Evolutionary conservation across 2,113 vertebrate species (phyloP), one percentile per base, ranked within the genome.

Genomic region (Vulpes lagopus): DNA sequence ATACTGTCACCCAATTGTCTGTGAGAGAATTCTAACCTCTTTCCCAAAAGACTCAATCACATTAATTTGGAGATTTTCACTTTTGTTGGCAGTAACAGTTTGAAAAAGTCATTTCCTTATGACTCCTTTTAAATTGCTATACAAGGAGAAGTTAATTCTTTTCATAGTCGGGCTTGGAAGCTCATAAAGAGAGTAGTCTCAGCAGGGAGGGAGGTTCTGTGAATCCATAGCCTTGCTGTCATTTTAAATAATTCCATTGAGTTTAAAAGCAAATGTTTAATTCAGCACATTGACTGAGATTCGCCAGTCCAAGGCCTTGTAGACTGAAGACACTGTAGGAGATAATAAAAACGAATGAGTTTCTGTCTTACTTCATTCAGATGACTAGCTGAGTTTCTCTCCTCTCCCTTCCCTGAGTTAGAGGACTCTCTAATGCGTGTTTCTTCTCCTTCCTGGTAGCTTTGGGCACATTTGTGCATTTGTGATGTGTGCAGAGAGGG

Each of bases 261-360:
- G 49, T 86, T 94, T 85, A 85, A 85, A 16, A 92, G 60, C 16
- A 92, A 83, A 5, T n/a, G 25, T 62, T 84, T 78, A 95, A 30
- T 84, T 84, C 38, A 78, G 22, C 60, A 81, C 49, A 62, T 7
- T 67, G 59, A 32, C 11, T 69, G 67, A 69, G n/a, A 60, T 27
- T 60, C 17, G 25, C 76, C 79, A 57, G 53, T 88, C 53, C 60
- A 83, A 55, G 15, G 2, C 53, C 27, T n/a, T 7, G 1, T 30
- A 67, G 8, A n/a, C 16, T 27, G 15, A 62, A 79, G 65, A 88
- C 49, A 9, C 11, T 57, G 49, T 64, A 7, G 10, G 30, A 64
- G 65, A 81, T 25, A 25, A 59, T 1, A 27, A 49, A 91, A 57
- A 81, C 74, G 15, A 81, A 81, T 57, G 64, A 51, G 25, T 51